Conservation (phyloP, 2,113 vertebrate species). For the Aspidoscelis tigris region DNA sequence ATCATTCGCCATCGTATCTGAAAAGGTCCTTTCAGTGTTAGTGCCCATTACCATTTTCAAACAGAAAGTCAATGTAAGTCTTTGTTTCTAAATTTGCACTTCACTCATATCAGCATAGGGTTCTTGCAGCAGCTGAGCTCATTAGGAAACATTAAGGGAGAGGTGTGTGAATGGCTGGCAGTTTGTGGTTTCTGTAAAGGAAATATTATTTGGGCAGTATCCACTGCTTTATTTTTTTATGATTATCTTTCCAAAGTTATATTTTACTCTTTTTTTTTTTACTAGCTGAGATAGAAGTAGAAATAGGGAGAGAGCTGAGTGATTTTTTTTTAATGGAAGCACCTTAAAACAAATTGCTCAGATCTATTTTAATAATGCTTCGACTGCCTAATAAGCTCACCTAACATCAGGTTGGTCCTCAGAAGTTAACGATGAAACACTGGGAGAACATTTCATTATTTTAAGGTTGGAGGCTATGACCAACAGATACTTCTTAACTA, state of each 20-base stretch:
- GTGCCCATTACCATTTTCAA: slow-evolving; percentile 44
- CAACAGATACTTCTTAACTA: slow-evolving; percentile 53
- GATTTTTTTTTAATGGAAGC: slow-evolving; percentile 32
- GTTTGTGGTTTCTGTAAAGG: slow-evolving; percentile 38
- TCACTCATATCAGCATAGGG: slow-evolving; percentile 49
- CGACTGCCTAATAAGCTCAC: slow-evolving; percentile 27
- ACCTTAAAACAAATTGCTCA: slow-evolving; percentile 49
- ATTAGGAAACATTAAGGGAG: slow-evolving; percentile 49
- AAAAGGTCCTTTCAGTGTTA: slow-evolving; percentile 30
- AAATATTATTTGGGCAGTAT: slow-evolving; percentile 45
- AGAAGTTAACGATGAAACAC: slow-evolving; percentile 66
- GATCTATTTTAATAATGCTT: slow-evolving; percentile 28
- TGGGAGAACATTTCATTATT: slow-evolving; percentile 64
- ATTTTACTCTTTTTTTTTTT: slow-evolving; percentile 44
- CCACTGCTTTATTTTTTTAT: slow-evolving; percentile 26
- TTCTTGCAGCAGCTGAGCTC: slow-evolving; percentile 44
- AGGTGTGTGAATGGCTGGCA: slow-evolving; percentile 46
- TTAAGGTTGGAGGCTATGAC: slow-evolving; percentile 51
- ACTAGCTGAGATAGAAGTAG: slow-evolving; percentile 26
- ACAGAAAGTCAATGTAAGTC: slow-evolving; percentile 42
- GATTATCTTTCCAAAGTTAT: neutral
- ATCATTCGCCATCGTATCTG: slow-evolving; percentile 3
- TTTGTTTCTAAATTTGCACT: slow-evolving; percentile 42
- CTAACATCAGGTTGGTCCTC: slow-evolving; percentile 25
- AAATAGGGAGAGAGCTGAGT: neutral